Conservation (phyloP, 1,140 invertebrate genomes). For the Marisa cornuarietis region DNA sequence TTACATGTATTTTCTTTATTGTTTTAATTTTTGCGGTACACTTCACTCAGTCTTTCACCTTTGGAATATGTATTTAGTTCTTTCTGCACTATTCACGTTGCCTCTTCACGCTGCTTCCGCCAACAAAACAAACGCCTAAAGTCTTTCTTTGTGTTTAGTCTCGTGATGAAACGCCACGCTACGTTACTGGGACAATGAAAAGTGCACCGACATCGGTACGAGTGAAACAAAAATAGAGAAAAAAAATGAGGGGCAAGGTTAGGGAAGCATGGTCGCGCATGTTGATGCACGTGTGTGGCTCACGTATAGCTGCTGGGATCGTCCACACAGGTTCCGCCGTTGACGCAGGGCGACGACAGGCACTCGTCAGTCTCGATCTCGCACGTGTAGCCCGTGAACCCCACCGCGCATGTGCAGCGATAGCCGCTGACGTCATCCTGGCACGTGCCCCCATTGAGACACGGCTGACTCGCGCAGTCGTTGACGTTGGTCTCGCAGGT, state of each 20-base stretch:
- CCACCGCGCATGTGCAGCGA: conserved; percentile 61
- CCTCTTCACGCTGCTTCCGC: no score
- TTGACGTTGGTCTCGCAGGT: conserved; percentile 33
- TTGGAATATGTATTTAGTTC: no score
- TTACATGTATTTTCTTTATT: no score
- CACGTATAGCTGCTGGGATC: conserved; percentile 39
- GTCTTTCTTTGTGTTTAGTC: no score
- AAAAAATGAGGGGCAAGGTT: no score
- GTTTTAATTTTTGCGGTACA: no score
- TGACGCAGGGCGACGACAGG: conserved; percentile 67
- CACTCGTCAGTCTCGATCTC: conserved; percentile 59
- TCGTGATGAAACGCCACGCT: no score
- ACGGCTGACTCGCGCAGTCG: conserved; percentile 70
- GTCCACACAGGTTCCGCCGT: conserved; percentile 77
- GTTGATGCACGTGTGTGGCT: background rate
- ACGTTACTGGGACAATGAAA: no score
- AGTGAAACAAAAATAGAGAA: background rate
- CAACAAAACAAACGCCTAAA: no score
- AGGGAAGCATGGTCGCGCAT: background rate
- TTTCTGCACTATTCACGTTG: no score
- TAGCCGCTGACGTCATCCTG: conserved; percentile 67
- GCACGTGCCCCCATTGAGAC: conserved; percentile 94
- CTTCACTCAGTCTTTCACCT: no score
- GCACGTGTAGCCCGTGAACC: conserved; percentile 57
- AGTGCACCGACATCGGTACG: background rate